phyloP scores from a whole-genome alignment of 2,888 invertebrate species.

The Rhagium mordax region DNA sequence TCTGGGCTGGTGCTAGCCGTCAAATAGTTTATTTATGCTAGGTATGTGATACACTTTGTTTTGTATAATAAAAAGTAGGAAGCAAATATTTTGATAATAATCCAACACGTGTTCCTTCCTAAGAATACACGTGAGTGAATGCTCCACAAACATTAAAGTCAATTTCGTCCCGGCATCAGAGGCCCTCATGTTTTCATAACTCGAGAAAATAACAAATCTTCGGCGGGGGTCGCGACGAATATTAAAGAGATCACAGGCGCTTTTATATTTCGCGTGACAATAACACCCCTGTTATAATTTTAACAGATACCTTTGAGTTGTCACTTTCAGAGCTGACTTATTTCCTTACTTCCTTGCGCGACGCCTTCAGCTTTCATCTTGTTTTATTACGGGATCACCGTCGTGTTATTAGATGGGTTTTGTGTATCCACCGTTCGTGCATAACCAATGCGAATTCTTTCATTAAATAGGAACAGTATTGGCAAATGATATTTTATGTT shows the following conservation, averaged over 20 bases:
- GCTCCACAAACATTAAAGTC: constrained; percentile 36
- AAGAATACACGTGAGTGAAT: constrained; percentile 37
- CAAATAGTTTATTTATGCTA: constrained; percentile 10
- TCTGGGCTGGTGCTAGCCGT: neutral
- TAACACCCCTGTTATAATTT: constrained; percentile 33
- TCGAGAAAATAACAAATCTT: constrained; percentile 54
- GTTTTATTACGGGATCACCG: constrained; percentile 28
- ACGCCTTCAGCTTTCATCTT: constrained; percentile 16
- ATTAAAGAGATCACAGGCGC: constrained; percentile 57
- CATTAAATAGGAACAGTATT: neutral
- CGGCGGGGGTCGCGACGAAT: constrained; percentile 50
- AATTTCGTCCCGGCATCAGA: constrained; percentile 36
- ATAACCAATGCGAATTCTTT: constrained; percentile 10
- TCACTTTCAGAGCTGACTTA: constrained; percentile 40
- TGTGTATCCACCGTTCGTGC: constrained; percentile 7
- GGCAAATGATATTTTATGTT: neutral
- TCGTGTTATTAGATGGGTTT: constrained; percentile 17
- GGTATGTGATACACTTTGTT: constrained; percentile 10
- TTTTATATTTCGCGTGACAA: constrained; percentile 34
- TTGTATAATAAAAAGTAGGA: neutral
- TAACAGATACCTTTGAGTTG: constrained; percentile 32
- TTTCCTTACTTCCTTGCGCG: constrained; percentile 46
- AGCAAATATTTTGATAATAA: constrained; percentile 45
- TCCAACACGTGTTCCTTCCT: constrained; percentile 47
- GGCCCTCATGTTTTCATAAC: constrained; percentile 49